Conservation (phyloP, 2,888 invertebrate genomes). For the Ophonus ardosiacus region DNA sequence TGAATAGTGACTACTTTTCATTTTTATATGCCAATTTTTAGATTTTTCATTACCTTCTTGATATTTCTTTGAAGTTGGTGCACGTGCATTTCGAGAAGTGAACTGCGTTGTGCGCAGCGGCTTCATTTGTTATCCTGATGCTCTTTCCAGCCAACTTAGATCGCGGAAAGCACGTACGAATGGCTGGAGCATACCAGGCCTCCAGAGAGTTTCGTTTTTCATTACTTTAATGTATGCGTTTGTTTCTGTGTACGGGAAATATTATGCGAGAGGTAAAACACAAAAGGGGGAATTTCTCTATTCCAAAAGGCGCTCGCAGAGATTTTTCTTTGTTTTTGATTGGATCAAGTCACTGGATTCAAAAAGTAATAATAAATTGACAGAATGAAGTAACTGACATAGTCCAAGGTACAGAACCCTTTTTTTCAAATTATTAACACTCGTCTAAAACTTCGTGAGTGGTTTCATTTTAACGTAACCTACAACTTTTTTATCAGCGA, state of each 20-base stretch:
- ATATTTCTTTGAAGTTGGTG: conserved; percentile 24
- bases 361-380: background rate
- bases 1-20: background rate
- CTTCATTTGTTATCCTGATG: conserved; percentile 38
- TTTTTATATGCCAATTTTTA: background rate
- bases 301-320: background rate
- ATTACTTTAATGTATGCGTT: conserved; percentile 30
- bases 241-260: conserved; percentile 13
- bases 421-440: too few species aligned
- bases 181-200: background rate
- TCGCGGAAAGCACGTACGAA: conserved; percentile 1
- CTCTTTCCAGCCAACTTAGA: conserved; percentile 6
- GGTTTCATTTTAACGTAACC: too few species aligned
- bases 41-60: background rate
- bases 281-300: background rate
- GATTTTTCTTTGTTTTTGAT: background rate
- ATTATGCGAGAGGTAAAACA: background rate
- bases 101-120: background rate
- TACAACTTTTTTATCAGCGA: too few species aligned
- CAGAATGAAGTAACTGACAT: too few species aligned
- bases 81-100: conserved; percentile 22
- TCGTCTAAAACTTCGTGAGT: too few species aligned
- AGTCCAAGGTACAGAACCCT: too few species aligned
- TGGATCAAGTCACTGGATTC: background rate
- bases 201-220: conserved; percentile 36